Evolutionary conservation across 2,113 vertebrate species (phyloP), one percentile per base, ranked within the genome.

Genomic region (Empidonax traillii): DNA sequence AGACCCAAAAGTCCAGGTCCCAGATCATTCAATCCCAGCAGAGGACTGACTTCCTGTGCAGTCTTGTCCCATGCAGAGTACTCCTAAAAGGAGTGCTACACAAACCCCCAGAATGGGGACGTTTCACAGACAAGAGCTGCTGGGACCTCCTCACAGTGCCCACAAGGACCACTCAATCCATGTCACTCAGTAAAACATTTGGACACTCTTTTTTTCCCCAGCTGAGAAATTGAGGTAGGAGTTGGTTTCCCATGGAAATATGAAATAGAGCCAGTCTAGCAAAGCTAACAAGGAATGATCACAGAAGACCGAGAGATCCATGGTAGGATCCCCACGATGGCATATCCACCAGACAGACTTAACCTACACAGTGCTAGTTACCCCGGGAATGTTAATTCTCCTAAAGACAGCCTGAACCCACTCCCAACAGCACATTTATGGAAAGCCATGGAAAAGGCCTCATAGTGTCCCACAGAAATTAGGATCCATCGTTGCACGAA

Each of bases 171-270:
- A 44, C 30, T 41, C 35, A n/a, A 17, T 3, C 13, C 28, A 37
- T 0, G 0, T 9, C 3, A 14, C 19, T 15, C 73, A 37, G 31
- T 13, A 51, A 37, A 43, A 61, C 24, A 49, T 0, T 2, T 10
- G 23, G n/a, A 25, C 16, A 41, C 37, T 33, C 52, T 74, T 41
- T 53, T 41, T 53, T 27, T 47, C 46, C 13, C 9, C 44, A 65
- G 37, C 16, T 62, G 31, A 37, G 63, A 79, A 83, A 68, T 7
- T 1, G 4, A 84, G 9, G 13, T 11, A 63, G 22, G 63, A 81
- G 10, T 35, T 69, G 25, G 22, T 18, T 87, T 74, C 30, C 59
- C 41, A 39, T 4, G 21, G 39, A 72, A 80, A 51, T 16, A 59
- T 0, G 10, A 62, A 85, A 47, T 2, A 12, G 4, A 76, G 13